Conservation (phyloP, 2,797 vertebrate genomes). For the Triplophysa bombifrons region DNA sequence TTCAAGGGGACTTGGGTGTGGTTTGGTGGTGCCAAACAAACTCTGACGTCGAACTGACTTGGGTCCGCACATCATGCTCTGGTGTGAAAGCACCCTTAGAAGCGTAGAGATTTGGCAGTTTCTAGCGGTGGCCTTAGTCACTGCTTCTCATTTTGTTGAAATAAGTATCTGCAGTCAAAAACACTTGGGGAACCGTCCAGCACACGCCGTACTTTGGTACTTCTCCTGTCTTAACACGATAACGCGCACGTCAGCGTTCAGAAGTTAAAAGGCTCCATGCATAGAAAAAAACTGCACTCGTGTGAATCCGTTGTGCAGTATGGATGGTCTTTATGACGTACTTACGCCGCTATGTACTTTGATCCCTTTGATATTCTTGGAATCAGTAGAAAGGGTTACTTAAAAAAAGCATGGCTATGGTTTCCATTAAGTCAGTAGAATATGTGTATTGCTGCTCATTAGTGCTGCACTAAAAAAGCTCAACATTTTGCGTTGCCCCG, state of each 20-base stretch:
- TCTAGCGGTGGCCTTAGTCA: neutral
- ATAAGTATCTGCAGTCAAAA: neutral
- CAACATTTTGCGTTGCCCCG: neutral
- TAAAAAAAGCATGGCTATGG: constrained; percentile 3
- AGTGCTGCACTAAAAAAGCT: constrained; percentile 18
- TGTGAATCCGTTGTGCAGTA: constrained; percentile 26
- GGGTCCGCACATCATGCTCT: neutral
- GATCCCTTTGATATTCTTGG: constrained; percentile 42
- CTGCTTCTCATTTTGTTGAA: neutral
- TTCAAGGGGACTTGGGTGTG: neutral
- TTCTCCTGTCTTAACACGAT: neutral
- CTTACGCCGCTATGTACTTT: constrained; percentile 31
- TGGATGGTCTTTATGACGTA: constrained; percentile 29
- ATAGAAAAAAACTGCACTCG: constrained; percentile 23
- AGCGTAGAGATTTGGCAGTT: neutral
- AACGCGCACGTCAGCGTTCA: neutral
- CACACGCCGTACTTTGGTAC: neutral
- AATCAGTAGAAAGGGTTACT: constrained; percentile 30
- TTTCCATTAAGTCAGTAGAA: constrained; percentile 33
- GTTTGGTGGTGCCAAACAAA: neutral
- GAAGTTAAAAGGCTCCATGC: neutral
- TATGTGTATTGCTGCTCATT: constrained; percentile 30
- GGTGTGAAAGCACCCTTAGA: neutral
- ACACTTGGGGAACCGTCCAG: neutral
- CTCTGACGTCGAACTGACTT: neutral